Base-by-base conservation (phyloP, 2,113 vertebrate species). In the Heterochromis multidens region DNA sequence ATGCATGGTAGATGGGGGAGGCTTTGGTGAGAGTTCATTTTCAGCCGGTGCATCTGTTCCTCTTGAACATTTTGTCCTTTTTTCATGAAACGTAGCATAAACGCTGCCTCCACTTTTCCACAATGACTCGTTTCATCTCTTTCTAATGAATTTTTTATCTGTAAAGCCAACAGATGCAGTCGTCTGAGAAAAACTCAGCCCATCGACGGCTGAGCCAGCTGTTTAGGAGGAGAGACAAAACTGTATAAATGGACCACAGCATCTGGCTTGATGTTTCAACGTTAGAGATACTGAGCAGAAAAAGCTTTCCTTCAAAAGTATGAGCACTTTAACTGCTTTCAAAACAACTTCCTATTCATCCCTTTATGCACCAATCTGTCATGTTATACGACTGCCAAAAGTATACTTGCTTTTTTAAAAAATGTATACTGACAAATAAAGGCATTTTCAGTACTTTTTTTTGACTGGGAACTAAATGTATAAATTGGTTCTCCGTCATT, bases 221-320 rank as follows among this genome's bases (percentile, higher is more conserved):
- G 74, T 95, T 96, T 89, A 95, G 80, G 59, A 93, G 40, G 83
- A 93, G 79, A 76, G 92, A 81, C 82, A 95, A 89, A 88, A 80
- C 81, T 11, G 9, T n/a, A 6, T 84, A 52, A 83, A 83, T 5
- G 57, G 76, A 91, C 63, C 12, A 52, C 82, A 2, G 46, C 54
- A 29, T 76, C 17, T 16, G 27, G 56, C 54, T 49, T 6, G 37
- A 87, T 63, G 27, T 31, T 78, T 80, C 37, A 43, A 60, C 23
- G 17, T 79, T 61, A 83, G 23, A 23, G 46, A 57, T 43, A 74
- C 12, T 49, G 43, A 76, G 23, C 65, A 82, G 57, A 57, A 87
- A 21, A 54, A 52, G 40, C 70, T 79, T 81, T 77, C 17, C 40
- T 58, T 62, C 27, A 54, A 54, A 54, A 74, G 35, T 40, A 11